Evolutionary conservation across 1,140 invertebrate species (phyloP), one percentile per base, ranked within the genome.

Genomic region (Drosophila nigrodunni): DNA sequence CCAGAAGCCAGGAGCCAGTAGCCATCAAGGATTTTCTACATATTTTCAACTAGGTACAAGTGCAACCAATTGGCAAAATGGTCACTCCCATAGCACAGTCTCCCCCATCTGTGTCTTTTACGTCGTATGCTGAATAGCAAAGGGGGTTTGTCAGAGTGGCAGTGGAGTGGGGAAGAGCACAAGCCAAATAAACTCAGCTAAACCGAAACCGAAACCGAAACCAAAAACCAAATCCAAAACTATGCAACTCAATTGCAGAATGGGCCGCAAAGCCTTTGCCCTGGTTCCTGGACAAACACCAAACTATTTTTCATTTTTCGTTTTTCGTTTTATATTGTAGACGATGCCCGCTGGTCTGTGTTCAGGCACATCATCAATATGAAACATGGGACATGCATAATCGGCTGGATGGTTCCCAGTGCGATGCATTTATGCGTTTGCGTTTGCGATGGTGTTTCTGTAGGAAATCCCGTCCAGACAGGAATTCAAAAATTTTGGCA

Each of bases 391-490:
- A 85, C 81, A 85, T 85, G 77, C 81, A 85, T 85, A 85, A 85
- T 85, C 81, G 81, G 81, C 81, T 77, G 81, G 81, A 80, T 85
- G 81, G 81, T 52, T 61, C 41, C 77, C 81, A 79, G 41, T 77
- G 72, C 73, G 61, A 70, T 85, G 81, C 81, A 85, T 83, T 80
- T 83, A 83, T 83, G 81, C 77, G 69, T 79, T 30, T 30, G 25
- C 25, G 25, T 30, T 30, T 30, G 25, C 25, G 25, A 30, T 30
- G 25, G 25, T 30, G 25, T 30, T 77, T 39, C 43, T 60, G 44
- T 79, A 83, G 81, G 81, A 85, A 85, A 85, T 85, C 81, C 81
- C 81, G 81, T 85, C 81, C 81, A 85, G 81, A 85, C 81, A 85
- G 81, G 81, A 83, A 85, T 85, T 85, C 54, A 64, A 67, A 85